A percentile compares a stretch with the other conserved stretches of the same genome.
These are phyloP conservation scores for Cantharis lateralis DNA, from an alignment of 2,888 invertebrate species.

Conservation along the genomic window DNA sequence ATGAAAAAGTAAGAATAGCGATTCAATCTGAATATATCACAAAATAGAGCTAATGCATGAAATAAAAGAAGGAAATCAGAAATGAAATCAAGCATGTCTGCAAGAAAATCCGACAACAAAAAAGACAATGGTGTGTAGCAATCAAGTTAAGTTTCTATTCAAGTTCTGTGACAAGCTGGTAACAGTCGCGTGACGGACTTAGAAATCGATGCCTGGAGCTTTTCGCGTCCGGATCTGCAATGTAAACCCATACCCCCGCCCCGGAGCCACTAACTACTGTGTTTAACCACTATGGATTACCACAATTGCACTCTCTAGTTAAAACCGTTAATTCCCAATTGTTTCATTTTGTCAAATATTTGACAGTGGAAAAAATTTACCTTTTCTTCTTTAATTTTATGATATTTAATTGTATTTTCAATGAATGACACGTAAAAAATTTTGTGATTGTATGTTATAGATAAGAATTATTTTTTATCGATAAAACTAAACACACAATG, in stretches of 20 bases:
- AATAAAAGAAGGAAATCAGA: slow-evolving; percentile 14
- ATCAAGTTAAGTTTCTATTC: neutral
- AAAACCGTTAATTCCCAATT: slow-evolving; percentile 19
- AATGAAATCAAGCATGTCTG: slow-evolving; percentile 26
- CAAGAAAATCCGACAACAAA: slow-evolving; percentile 12
- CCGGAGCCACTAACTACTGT: slow-evolving; percentile 24
- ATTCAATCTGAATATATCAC: neutral
- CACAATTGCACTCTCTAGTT: slow-evolving; percentile 20
- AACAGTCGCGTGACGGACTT: slow-evolving; percentile 28
- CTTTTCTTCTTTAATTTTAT: neutral
- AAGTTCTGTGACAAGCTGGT: slow-evolving; percentile 24
- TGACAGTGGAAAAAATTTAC: neutral
- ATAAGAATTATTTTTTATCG: slow-evolving; percentile 13
- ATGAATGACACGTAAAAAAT: neutral
- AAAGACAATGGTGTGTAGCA: neutral
- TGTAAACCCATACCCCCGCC: slow-evolving; percentile 9
- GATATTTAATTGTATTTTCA: neutral
- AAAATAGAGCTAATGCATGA: neutral
- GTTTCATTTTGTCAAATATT: slow-evolving; percentile 12
- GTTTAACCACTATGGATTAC: slow-evolving; percentile 30
- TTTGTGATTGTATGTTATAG: slow-evolving; percentile 3
- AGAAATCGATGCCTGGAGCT: slow-evolving; percentile 27
- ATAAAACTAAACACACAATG: slow-evolving; percentile 9
- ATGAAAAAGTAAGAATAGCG: neutral
- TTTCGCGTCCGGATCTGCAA: slow-evolving; percentile 28